A percentile compares a stretch with the other conserved stretches of the same genome.
Conservation (phyloP, 1,140 invertebrate genomes). For the Neodiprion fabricii region DNA sequence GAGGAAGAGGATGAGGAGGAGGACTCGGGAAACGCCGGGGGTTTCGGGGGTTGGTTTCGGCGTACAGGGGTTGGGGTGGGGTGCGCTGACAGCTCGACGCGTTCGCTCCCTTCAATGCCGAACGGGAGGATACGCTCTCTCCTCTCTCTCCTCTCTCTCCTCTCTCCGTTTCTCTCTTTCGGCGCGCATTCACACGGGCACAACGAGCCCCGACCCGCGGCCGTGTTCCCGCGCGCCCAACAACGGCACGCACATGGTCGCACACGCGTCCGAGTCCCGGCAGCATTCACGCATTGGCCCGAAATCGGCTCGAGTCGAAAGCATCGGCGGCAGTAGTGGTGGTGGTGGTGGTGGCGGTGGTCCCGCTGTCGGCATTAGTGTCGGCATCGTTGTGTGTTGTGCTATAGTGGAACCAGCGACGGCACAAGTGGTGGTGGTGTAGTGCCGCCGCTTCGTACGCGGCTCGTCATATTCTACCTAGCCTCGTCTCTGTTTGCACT, state of each 20-base stretch:
- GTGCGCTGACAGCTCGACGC: constrained; percentile 62
- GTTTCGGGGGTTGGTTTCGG: constrained; percentile 28
- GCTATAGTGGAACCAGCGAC: background rate
- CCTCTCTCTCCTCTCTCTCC: constrained; percentile 52
- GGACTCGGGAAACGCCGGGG: constrained; percentile 44
- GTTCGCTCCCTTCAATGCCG: constrained; percentile 52
- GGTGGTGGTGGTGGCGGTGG: background rate
- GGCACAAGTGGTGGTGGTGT: background rate
- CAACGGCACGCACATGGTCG: background rate
- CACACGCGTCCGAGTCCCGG: background rate
- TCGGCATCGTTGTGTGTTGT: no score
- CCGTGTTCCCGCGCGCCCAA: constrained; percentile 2
- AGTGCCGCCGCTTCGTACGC: background rate
- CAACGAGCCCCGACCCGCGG: constrained; percentile 31
- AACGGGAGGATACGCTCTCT: constrained; percentile 61
- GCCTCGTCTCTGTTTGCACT: constrained; percentile 56
- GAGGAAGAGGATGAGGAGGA: constrained; percentile 28
- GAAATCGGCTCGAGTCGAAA: background rate
- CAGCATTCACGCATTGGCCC: no score
- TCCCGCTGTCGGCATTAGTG: no score
- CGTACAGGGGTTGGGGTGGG: constrained; percentile 45
- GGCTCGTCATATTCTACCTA: constrained; percentile 52
- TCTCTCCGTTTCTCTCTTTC: constrained; percentile 8
- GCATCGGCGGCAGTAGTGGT: background rate
- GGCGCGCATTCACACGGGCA: constrained; percentile 28